phyloP scores from a whole-genome alignment of 2,797 vertebrate species.

The Salarias fasciatus region DNA sequence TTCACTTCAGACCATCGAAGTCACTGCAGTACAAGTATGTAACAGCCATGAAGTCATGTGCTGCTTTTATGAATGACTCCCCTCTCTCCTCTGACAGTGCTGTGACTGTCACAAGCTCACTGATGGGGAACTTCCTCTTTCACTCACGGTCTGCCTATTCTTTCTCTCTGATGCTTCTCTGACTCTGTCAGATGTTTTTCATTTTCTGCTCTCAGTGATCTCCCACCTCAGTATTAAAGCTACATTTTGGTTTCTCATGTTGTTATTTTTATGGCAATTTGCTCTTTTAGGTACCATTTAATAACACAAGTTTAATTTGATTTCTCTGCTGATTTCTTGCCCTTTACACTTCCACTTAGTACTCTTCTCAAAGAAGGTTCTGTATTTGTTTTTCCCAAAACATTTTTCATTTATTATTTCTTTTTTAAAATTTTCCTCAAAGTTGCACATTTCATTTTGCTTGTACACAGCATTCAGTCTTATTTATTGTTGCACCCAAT shows the following conservation, averaged over 20 bases:
- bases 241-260: constrained; percentile 7
- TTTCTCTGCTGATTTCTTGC: no score
- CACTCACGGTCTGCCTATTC: constrained; percentile 18
- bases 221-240: neutral
- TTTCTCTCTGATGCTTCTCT: constrained; percentile 35
- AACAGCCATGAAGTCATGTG: constrained; percentile 76
- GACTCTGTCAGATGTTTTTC: constrained; percentile 21
- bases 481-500: no score
- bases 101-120: constrained; percentile 77
- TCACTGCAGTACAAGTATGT: constrained; percentile 65
- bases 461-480: no score
- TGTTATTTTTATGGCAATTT: neutral
- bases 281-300: no score
- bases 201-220: constrained; percentile 10
- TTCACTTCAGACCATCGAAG: constrained; percentile 32
- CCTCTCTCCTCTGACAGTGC: constrained; percentile 64
- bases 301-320: no score
- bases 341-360: no score
- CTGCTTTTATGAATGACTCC: constrained; percentile 80
- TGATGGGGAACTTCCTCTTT: constrained; percentile 65
- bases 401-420: no score
- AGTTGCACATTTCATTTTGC: no score
- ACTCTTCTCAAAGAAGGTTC: no score
- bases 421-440: no score
- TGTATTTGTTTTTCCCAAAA: no score